Conservation (phyloP, 2,888 invertebrate genomes). For the Elmis aenea region DNA sequence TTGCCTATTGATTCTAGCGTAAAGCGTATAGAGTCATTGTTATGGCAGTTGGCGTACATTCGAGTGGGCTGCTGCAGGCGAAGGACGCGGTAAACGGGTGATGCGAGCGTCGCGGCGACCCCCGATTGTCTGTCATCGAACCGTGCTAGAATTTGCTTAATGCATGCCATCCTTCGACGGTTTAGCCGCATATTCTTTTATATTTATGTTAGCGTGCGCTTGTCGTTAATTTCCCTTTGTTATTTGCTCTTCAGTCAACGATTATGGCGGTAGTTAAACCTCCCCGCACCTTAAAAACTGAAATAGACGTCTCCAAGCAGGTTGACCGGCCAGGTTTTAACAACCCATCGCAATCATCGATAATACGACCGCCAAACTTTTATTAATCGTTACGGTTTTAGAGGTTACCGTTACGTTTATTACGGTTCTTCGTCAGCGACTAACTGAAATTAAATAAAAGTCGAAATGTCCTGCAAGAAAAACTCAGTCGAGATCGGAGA, state of each 20-base stretch:
- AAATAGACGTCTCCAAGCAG: constrained; percentile 23
- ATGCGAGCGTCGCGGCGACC: constrained; percentile 16
- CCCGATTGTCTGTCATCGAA: constrained; percentile 33
- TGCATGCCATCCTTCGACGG: constrained; percentile 36
- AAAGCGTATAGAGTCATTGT: not conserved
- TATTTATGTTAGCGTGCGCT: constrained; percentile 39
- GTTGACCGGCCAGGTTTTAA: constrained; percentile 21
- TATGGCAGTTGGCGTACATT: not conserved
- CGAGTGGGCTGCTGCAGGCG: not conserved
- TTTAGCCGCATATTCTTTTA: constrained; percentile 37
- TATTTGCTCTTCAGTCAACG: constrained; percentile 33
- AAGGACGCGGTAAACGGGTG: constrained; percentile 11
- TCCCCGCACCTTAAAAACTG: constrained; percentile 21
- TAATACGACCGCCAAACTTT: constrained; percentile 17
- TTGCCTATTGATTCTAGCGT: constrained; percentile 26
- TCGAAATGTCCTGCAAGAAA: constrained; percentile 5
- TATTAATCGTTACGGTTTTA: constrained; percentile 17
- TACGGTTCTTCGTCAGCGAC: constrained; percentile 5
- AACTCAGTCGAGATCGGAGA: constrained; percentile 8
- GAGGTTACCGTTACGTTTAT: constrained; percentile 14
- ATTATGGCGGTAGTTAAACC: constrained; percentile 23
- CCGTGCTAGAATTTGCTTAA: constrained; percentile 39
- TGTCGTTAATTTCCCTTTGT: constrained; percentile 41
- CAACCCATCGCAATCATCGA: constrained; percentile 18
- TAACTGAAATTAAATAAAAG: constrained; percentile 9